Conservation (phyloP, 2,888 invertebrate genomes). For the Hypsopygia costalis region DNA sequence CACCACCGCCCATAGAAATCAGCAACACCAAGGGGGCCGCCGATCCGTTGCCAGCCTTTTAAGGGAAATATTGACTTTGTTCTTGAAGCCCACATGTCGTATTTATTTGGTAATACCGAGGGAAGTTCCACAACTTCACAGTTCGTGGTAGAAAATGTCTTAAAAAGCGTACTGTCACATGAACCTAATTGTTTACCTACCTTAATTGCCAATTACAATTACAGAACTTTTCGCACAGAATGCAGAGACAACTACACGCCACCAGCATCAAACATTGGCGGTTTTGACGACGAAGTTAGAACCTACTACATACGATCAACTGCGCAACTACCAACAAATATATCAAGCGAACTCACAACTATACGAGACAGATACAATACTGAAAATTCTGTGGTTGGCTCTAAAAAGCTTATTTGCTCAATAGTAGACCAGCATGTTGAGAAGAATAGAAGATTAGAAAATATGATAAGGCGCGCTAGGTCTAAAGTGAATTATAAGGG, state of each 20-base stretch:
- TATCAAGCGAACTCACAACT: slow-evolving; percentile 31
- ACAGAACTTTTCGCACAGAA: slow-evolving; percentile 63
- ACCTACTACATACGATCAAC: slow-evolving; percentile 36
- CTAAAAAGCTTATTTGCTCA: slow-evolving; percentile 48
- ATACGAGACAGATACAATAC: slow-evolving; percentile 34
- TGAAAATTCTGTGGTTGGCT: slow-evolving; percentile 47
- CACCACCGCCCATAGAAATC: too few relatives aligned
- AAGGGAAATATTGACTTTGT: too few relatives aligned
- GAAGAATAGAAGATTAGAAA: slow-evolving; percentile 46
- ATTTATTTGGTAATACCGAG: too few relatives aligned
- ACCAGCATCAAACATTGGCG: slow-evolving; percentile 39
- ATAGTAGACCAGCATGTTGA: slow-evolving; percentile 45
- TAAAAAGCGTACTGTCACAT: too few relatives aligned
- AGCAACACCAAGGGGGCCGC: too few relatives aligned
- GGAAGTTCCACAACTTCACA: too few relatives aligned
- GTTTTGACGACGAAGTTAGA: slow-evolving; percentile 47
- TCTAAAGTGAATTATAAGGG: slow-evolving; percentile 5
- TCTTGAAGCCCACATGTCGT: too few relatives aligned
- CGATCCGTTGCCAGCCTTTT: too few relatives aligned
- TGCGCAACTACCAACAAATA: slow-evolving; percentile 38
- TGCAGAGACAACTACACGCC: slow-evolving; percentile 50
- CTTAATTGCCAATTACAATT: too few relatives aligned
- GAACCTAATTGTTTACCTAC: too few relatives aligned
- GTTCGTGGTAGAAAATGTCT: too few relatives aligned
- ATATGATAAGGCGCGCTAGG: slow-evolving; percentile 19